Evolutionary conservation across 1,140 invertebrate genomes (phyloP), one percentile per base, ranked within the genome.

Genomic region (Melanaphis sacchari): DNA sequence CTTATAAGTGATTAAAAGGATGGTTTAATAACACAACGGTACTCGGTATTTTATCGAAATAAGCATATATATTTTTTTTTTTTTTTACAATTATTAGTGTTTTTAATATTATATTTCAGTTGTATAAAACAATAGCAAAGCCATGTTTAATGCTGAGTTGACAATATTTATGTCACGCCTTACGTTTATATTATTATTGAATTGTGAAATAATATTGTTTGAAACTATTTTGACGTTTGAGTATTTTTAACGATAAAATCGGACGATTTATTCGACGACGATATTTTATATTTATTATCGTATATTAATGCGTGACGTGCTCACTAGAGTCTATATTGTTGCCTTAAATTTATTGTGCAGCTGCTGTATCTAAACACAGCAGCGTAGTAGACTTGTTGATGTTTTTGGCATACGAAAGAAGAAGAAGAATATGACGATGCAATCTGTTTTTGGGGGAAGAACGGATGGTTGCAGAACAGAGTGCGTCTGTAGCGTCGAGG

Each of bases 381-480:
- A 41, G 40, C 38, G 22, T 24, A 84, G 22, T 24, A 84, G 24
- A 84, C 38, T 84, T 84, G 82, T 84, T 84, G 82, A 40, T 41
- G 24, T 11, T 40, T 84, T 82, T 82, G n/a, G n/a, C 76, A 22
- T 82, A 38, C n/a, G 76, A 38, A 38, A 7, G 22, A 38, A 21
- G 22, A 22, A 81, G 21, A 22, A 36, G n/a, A 22, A 82, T 21
- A 82, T 82, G n/a, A 82, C 76, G 76, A 22, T 82, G 36, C 76
- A 82, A n/a, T 82, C 36, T 38, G 76, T 82, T 82, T 81, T 36
- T 76, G 59, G 59, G 59, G 59, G 59, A 76, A 76, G 59, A 76
- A 76, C 31, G 59, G 31, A 76, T 76, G 59, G 59, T 15, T 18
- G 15, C 31, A 18, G 11, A 0, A 76, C n/a, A n/a, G 31, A 76